Percentiles rank a stretch among this genome's conserved stretches.
Conservation (phyloP, 2,797 vertebrate species). For the Leuciscus waleckii region DNA sequence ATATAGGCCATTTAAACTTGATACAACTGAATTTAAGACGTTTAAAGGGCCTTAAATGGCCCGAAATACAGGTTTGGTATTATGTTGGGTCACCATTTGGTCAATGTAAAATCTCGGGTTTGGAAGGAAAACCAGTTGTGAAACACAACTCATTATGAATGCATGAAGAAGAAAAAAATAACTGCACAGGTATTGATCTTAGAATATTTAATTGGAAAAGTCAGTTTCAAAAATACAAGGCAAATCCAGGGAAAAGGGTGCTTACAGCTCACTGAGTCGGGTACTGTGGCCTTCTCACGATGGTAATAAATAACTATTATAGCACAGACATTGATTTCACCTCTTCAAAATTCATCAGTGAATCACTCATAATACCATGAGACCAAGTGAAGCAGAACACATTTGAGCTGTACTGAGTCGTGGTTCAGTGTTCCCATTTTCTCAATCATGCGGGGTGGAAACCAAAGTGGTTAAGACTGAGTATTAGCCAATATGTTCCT, state of each 20-base stretch:
- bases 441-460: background rate
- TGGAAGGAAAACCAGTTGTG: background rate
- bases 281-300: conserved; percentile 43
- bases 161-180: background rate
- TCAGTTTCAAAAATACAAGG: conserved; percentile 72
- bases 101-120: background rate
- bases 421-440: conserved; percentile 29
- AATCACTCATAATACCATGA: conserved; percentile 32
- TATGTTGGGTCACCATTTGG: background rate
- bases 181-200: conserved; percentile 58
- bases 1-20: background rate
- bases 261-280: conserved; percentile 67
- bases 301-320: conserved; percentile 50
- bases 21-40: background rate
- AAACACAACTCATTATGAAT: background rate
- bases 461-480: conserved; percentile 28
- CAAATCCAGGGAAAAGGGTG: conserved; percentile 69
- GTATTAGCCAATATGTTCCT: conserved; percentile 1
- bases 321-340: conserved; percentile 32
- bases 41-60: background rate
- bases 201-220: conserved; percentile 78
- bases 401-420: conserved; percentile 11
- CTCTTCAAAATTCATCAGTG: conserved; percentile 28
- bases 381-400: conserved; percentile 35
- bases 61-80: background rate